Base-by-base conservation (phyloP, 2,888 invertebrate genomes). In the Tachina lurida region DNA sequence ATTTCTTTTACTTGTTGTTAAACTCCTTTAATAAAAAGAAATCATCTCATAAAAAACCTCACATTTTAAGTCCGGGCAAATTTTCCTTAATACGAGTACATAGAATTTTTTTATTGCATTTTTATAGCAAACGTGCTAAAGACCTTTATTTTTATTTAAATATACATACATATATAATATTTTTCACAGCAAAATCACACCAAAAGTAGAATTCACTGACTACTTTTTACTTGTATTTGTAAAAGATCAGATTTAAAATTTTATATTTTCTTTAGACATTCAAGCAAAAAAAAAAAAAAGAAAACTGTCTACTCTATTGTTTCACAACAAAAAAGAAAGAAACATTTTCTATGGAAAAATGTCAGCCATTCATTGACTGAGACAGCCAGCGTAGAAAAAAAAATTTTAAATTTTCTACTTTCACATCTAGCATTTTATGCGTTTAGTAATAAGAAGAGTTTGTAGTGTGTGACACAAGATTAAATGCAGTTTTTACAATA, bases 401-500 rank as follows among this genome's bases (percentile, higher is more conserved):
- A 22, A 52, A 13, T 78, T 62, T 43, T 17, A 45, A 43, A 63
- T 63, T 43, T 62, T 78, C 15, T 56, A 19, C 19, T 52, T 62
- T 70, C 2, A 8, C 52, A 62, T 76, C 56, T 67, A 52, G 8
- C 56, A 49, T 68, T 39, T 52, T 49, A 49, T 71, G 0, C 70
- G 5, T 71, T 78, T 45, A 31, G 15, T 39, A 54, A 45, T 63
- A 63, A 39, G n/a, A 56, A 39, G 15, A 47, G 63, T 56, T 71
- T 63, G 56, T 65, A 49, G 65, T 80, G 19, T 73, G 56, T 71
- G 79, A 80, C 73, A 80, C 73, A 73, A 56, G 73, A 73, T 80
- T 80, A 73, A 80, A 73, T 80, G 68, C 56, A 65, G 41, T 47
- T 58, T 39, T 56, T 58, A 19, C 31, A 31, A 31, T 31, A 31